Evolutionary conservation across 2,888 invertebrate species (phyloP).

Genomic region (Patella ulyssiponensis): DNA sequence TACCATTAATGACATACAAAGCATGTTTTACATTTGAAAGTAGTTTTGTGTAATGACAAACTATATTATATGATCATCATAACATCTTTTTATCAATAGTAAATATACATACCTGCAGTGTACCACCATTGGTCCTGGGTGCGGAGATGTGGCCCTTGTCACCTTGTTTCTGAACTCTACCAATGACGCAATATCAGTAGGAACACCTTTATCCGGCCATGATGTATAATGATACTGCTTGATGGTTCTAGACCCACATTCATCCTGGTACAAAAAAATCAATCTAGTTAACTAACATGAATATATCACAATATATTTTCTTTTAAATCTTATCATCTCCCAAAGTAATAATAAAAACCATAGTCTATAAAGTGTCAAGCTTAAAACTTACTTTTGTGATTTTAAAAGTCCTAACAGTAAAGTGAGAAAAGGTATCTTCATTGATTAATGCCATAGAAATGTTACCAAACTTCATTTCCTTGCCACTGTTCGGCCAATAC

Average conservation of each 20-base stretch:
- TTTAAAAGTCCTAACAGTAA: constrained; percentile 47
- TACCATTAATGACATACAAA: too few species aligned
- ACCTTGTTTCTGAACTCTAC: constrained; percentile 59
- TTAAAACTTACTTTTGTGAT: constrained; percentile 38
- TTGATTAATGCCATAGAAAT: constrained; percentile 39
- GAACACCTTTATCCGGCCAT: constrained; percentile 64
- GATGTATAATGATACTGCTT: constrained; percentile 63
- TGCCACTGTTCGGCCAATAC: constrained; percentile 57
- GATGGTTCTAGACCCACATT: constrained; percentile 28
- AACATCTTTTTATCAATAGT: too few species aligned
- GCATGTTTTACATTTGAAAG: too few species aligned
- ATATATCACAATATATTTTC: too few species aligned
- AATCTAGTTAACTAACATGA: not conserved
- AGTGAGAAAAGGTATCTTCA: constrained; percentile 51
- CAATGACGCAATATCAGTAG: constrained; percentile 49
- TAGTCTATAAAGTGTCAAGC: not conserved
- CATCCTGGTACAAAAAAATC: constrained; percentile 6
- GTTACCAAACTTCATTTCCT: constrained; percentile 42
- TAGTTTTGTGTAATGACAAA: too few species aligned
- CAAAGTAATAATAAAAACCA: too few species aligned
- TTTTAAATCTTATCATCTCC: too few species aligned
- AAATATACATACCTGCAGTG: constrained; percentile 46
- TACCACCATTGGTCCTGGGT: constrained; percentile 40
- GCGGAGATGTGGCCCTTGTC: constrained; percentile 29
- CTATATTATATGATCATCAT: too few species aligned